phyloP scores from a whole-genome alignment of 2,797 vertebrate genomes.

The Eulemur mongoz region DNA sequence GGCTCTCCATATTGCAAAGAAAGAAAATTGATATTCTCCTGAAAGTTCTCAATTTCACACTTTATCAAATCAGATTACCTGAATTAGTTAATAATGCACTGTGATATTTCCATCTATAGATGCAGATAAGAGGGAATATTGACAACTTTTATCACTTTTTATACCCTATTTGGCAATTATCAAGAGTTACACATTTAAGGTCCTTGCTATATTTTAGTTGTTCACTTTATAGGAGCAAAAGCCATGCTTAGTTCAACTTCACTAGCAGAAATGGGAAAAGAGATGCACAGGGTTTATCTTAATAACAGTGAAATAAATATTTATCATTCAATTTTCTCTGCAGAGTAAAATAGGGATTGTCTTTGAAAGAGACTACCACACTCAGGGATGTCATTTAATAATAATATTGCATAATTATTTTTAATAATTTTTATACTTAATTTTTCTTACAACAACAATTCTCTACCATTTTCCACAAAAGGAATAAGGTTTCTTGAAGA shows the following conservation, averaged over 20 bases:
- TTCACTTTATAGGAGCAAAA: neutral
- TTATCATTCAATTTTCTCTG: neutral
- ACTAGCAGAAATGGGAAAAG: neutral
- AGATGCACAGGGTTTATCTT: neutral
- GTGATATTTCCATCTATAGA: neutral
- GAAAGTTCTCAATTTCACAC: neutral
- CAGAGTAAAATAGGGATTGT: neutral
- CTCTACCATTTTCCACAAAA: neutral
- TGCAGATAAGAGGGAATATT: neutral
- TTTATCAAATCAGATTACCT: neutral
- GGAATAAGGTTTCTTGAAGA: neutral
- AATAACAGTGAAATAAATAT: neutral
- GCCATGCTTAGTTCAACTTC: neutral
- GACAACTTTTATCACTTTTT: neutral
- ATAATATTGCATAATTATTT: neutral
- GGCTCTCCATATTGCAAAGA: neutral
- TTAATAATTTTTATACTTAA: neutral
- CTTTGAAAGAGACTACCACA: neutral
- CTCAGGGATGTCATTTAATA: neutral
- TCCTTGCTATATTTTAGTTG: neutral
- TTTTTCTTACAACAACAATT: neutral
- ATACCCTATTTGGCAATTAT: neutral
- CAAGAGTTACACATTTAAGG: neutral
- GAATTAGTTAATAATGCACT: neutral
- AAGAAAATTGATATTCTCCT: neutral